Evolutionary conservation across 2,797 vertebrate genomes (phyloP).

Genomic region (Cossypha polioptera): DNA sequence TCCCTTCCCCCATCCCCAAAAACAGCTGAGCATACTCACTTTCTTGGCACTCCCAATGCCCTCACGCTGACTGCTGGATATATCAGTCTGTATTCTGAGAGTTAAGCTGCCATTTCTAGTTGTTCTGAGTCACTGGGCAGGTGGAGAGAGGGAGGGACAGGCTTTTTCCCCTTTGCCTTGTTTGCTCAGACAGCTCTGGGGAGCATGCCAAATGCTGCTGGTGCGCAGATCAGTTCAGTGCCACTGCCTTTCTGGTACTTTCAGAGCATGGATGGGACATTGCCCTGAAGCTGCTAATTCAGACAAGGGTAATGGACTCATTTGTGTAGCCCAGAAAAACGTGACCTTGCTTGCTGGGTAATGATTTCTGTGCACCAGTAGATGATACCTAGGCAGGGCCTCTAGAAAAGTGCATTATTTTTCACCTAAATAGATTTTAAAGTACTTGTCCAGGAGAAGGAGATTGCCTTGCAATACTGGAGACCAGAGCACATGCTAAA

Average conservation of each 20-base stretch:
- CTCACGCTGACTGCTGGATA: not conserved
- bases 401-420: not conserved
- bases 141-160: slow-evolving; percentile 26
- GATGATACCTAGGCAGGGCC: not conserved
- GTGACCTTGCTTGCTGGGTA: not conserved
- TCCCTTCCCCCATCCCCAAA: slow-evolving; percentile 14
- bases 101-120: slow-evolving; percentile 51
- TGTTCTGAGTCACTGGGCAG: slow-evolving; percentile 55
- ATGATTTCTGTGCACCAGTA: not conserved
- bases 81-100: not conserved
- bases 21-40: not conserved
- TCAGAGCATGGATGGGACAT: not conserved
- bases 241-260: slow-evolving; percentile 13
- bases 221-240: not conserved
- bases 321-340: not conserved
- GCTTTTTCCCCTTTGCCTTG: slow-evolving; percentile 48
- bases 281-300: slow-evolving; percentile 29
- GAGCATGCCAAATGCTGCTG: slow-evolving; percentile 37
- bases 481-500: not conserved
- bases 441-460: not conserved
- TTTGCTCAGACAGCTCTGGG: slow-evolving; percentile 48
- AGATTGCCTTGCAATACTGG: not conserved
- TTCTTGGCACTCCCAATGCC: not conserved
- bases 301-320: not conserved
- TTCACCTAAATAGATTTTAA: not conserved